Evolutionary conservation across 2,888 invertebrate species (phyloP).

Genomic region (Neuroscelio doddi): DNA sequence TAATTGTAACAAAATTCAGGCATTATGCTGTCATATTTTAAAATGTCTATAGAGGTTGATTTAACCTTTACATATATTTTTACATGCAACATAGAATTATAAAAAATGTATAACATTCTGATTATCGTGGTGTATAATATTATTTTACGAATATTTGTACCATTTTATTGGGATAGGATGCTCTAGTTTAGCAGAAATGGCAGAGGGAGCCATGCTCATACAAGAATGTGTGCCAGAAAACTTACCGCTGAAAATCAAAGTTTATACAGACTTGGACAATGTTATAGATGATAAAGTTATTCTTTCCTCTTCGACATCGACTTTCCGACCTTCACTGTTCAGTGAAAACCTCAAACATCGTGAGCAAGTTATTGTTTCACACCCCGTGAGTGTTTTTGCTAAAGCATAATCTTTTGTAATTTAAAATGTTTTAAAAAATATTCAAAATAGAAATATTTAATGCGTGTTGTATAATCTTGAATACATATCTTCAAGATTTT

Average conservation of each 20-base stretch:
- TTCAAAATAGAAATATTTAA: no score
- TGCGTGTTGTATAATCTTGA: conserved; percentile 2
- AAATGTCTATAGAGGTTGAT: no score
- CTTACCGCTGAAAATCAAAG: conserved; percentile 85
- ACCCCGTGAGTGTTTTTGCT: conserved; percentile 78
- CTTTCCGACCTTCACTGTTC: conserved; percentile 90
- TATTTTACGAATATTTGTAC: background rate
- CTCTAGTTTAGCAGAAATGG: conserved; percentile 79
- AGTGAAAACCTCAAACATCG: conserved; percentile 85
- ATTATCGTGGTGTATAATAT: background rate
- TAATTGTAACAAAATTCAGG: no score
- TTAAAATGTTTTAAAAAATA: no score
- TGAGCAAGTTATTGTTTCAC: conserved; percentile 84
- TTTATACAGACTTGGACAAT: conserved; percentile 85
- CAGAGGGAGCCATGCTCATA: conserved; percentile 84
- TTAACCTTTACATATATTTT: no score
- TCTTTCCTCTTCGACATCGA: conserved; percentile 94
- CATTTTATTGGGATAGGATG: conserved; percentile 74
- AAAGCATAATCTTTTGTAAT: conserved; percentile 5
- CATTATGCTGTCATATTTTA: no score
- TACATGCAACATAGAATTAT: no score
- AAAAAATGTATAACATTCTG: no score
- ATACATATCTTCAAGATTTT: conserved; percentile 2
- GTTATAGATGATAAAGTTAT: conserved; percentile 85
- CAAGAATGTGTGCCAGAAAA: conserved; percentile 97